Evolutionary conservation across 1,140 invertebrate species (phyloP), one percentile per base, ranked within the genome.

Genomic region (Drosophila insularis): DNA sequence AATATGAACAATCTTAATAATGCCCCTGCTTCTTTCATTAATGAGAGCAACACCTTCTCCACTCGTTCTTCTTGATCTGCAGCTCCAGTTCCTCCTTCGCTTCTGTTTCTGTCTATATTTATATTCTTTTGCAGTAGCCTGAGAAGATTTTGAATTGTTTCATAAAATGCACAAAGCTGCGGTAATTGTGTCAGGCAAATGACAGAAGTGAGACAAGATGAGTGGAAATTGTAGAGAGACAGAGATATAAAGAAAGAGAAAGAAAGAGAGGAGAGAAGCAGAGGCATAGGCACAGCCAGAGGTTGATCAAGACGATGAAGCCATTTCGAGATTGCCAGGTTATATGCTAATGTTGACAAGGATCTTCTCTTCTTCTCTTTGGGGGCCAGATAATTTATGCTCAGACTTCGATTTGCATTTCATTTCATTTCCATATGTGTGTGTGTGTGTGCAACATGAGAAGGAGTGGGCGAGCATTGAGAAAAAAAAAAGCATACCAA

Each of bases 111-210:
- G 14, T 35, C 1, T 2, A 35, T 8, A 35, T 35, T 31, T 35
- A 13, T 37, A 37, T 37, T 17, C 7, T 17, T 17, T 8, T 71
- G 76, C 82, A 68, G 80, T 77, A 77, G 82, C 82, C 82, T 87
- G 82, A 89, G 82, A 87, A 87, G 77, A 81, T 89, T 87, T 87
- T 87, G 84, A 87, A 87, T 89, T 87, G 82, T 87, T 87, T 87
- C 82, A 87, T 87, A 82, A 87, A 87, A 87, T 84, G 84, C 76
- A 82, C 79, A 86, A 86, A 86, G 80, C 71, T 79, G 84, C 81
- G 67, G 76, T 89, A 87, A 87, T 87, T 89, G 82, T 87, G 82
- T 89, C 82, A 87, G 82, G 54, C 67, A 71, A 78, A 75, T 80
- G 81, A 80, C 71, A 74, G 79, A 58, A 66, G 60, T 31, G 35